Evolutionary conservation across 2,113 vertebrate genomes (phyloP), one percentile per base, ranked within the genome.

Genomic region (Heterotis niloticus): DNA sequence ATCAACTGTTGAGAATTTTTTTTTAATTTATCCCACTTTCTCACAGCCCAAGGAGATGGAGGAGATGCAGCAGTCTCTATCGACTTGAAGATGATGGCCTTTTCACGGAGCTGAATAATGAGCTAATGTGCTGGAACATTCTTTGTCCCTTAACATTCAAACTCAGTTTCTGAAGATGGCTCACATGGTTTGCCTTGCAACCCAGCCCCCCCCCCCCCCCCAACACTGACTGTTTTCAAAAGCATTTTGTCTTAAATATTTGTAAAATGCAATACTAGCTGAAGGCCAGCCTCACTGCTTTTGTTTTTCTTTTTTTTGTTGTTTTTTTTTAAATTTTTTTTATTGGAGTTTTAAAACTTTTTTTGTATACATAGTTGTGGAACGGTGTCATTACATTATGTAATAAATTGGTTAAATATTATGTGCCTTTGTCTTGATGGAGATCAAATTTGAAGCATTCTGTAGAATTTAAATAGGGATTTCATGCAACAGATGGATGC

Each of bases 21-120:
- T 23, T 64, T 26, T 1, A 24, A 78, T 5, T 56, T 23, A 29
- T 73, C 16, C 85, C 0, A 2, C 34, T 44, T 44, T 57, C 73
- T 17, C 74, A 23, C 86, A 94, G 94, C 81, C 91, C 82, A 93
- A 93, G 81, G 93, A 94, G 87, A 91, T 95, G 93, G 92, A 93
- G 59, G 94, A 95, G 89, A 92, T 94, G 81, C 90, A 87, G 7
- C 89, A 90, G 84, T 59, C 70, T 10, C 65, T 65, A 14, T 77
- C 76, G 26, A 76, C 18, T 71, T 29, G 54, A 76, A 24, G 26
- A 18, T 20, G 76, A 34, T 28, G 75, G 23, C 23, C 57, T n/a
- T 14, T 69, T 59, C 69, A 23, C 20, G 3, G 23, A 57, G 20
- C 76, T 77, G 76, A 77, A 78, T 64, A 20, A 71, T 44, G 68